Evolutionary conservation across 2,113 vertebrate genomes (phyloP).

Genomic region (Bos taurus): DNA sequence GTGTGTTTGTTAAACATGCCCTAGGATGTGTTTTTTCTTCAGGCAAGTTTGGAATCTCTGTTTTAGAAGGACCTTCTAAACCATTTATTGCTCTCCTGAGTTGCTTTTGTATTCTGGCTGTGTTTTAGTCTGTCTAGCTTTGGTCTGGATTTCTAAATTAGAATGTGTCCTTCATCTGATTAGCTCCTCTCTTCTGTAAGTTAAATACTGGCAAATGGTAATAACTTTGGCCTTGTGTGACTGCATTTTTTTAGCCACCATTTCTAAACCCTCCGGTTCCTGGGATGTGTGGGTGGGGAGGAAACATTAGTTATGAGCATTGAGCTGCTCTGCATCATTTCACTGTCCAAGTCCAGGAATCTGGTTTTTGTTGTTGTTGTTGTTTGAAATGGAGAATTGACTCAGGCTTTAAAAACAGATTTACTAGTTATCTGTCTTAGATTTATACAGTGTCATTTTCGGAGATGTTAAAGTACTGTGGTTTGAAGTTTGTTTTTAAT

Average conservation of each 20-base stretch:
- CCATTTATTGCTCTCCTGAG: neutral
- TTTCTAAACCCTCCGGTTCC: constrained; percentile 9
- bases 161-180: constrained; percentile 28
- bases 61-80: neutral
- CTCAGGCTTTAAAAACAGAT: neutral
- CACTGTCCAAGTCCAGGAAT: constrained; percentile 20
- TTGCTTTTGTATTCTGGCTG: constrained; percentile 42
- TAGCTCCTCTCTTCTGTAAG: neutral
- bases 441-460: neutral
- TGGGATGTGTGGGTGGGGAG: constrained; percentile 8
- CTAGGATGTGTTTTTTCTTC: neutral
- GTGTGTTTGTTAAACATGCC: neutral
- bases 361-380: neutral
- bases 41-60: neutral
- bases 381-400: constrained; percentile 18
- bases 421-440: neutral
- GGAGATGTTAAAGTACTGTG: neutral
- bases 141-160: constrained; percentile 50
- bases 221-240: constrained; percentile 25
- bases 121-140: constrained; percentile 26
- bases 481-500: constrained; percentile 30
- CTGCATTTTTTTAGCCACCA: constrained; percentile 31
- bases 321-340: constrained; percentile 33
- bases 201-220: neutral
- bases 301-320: constrained; percentile 29